These are phyloP conservation scores for Hoplias malabaricus DNA, from an alignment of 2,113 vertebrate species.

Conservation along the genomic window DNA sequence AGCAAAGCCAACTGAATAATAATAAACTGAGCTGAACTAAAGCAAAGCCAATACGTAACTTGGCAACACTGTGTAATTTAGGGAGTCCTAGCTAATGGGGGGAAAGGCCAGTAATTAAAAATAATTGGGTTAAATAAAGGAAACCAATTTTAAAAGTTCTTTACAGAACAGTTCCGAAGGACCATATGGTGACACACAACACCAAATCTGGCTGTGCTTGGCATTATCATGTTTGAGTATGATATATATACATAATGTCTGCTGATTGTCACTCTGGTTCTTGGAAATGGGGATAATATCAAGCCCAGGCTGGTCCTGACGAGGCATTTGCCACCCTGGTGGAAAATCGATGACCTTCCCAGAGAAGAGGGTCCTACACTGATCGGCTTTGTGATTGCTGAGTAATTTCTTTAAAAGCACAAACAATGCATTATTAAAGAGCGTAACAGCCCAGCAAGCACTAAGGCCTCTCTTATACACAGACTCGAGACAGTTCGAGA, in stretches of 20 bases:
- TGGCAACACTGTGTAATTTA: no score
- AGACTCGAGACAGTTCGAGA: slow-evolving; percentile 29
- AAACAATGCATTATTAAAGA: slow-evolving; percentile 65
- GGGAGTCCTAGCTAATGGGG: no score
- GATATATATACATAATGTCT: not conserved
- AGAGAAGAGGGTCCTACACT: slow-evolving; percentile 24
- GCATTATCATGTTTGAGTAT: not conserved
- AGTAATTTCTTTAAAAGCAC: slow-evolving; percentile 61
- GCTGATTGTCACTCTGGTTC: not conserved
- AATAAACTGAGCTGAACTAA: no score
- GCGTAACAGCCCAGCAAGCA: slow-evolving; percentile 43
- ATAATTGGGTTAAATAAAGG: no score
- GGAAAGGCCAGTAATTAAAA: no score
- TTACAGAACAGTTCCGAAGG: no score
- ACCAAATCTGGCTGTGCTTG: not conserved
- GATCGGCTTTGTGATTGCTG: slow-evolving; percentile 42
- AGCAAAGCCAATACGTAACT: no score
- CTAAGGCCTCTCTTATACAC: slow-evolving; percentile 35
- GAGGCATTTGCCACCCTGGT: not conserved
- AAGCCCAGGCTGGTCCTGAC: slow-evolving; percentile 2
- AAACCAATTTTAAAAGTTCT: no score
- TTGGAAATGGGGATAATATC: slow-evolving; percentile 1
- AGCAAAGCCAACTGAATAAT: no score
- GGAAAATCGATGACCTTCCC: slow-evolving; percentile 42
- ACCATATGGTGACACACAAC: not conserved